Conservation (phyloP, 2,888 invertebrate genomes). For the Mimas tiliae region DNA sequence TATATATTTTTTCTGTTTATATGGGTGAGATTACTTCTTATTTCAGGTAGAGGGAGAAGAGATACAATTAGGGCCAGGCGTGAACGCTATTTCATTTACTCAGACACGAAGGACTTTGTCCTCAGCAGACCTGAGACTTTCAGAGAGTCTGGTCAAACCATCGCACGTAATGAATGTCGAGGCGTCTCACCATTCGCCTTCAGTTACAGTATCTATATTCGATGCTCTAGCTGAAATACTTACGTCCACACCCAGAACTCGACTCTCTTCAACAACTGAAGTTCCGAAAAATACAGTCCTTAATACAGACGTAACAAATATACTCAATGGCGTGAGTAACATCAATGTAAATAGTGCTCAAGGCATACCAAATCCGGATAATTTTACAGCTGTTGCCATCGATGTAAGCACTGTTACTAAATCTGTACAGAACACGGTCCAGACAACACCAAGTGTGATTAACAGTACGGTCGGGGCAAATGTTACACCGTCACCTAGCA, state of each 20-base stretch:
- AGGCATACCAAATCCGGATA: slow-evolving; percentile 65
- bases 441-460: slow-evolving; percentile 77
- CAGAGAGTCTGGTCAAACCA: slow-evolving; percentile 77
- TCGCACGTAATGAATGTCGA: slow-evolving; percentile 82
- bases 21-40: slow-evolving; percentile 84
- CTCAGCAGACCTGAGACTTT: slow-evolving; percentile 79
- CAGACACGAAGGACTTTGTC: slow-evolving; percentile 78
- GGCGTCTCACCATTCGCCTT: slow-evolving; percentile 83
- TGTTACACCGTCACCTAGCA: slow-evolving; percentile 70
- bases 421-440: slow-evolving; percentile 79
- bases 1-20: slow-evolving; percentile 68
- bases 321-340: slow-evolving; percentile 82
- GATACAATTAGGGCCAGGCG: slow-evolving; percentile 80
- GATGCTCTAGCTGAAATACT: slow-evolving; percentile 85
- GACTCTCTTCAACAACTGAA: slow-evolving; percentile 75
- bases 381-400: slow-evolving; percentile 59
- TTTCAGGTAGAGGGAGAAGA: slow-evolving; percentile 85
- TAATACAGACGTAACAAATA: slow-evolving; percentile 70
- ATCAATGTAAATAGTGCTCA: slow-evolving; percentile 79
- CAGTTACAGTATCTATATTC: slow-evolving; percentile 85
- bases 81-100: slow-evolving; percentile 80
- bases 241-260: slow-evolving; percentile 79
- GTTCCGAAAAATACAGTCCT: slow-evolving; percentile 65
- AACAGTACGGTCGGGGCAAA: slow-evolving; percentile 75
- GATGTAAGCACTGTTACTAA: slow-evolving; percentile 75